A percentile compares a stretch with the other conserved stretches of the same genome.
These are phyloP conservation scores for Megalops cyprinoides DNA, from an alignment of 2,797 vertebrate genomes.

Conservation along the genomic window DNA sequence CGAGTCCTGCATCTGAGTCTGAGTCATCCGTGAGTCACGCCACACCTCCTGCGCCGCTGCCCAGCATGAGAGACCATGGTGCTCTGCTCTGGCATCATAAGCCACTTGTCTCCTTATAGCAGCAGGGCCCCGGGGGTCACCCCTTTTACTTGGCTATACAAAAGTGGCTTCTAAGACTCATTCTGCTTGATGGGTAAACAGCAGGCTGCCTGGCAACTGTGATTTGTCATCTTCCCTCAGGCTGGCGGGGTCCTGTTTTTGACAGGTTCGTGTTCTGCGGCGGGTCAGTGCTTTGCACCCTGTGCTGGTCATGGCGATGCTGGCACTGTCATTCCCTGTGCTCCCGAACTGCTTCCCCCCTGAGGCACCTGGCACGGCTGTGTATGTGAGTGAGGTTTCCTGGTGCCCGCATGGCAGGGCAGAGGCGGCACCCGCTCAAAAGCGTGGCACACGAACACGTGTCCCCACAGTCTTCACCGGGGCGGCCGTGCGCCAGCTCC, in stretches of 20 bases:
- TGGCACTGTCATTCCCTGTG: not conserved
- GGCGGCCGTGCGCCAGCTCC: not conserved
- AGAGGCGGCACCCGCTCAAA: slow-evolving; percentile 68
- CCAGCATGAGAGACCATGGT: not conserved
- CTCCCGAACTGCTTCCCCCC: slow-evolving; percentile 14
- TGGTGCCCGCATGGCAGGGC: slow-evolving; percentile 68
- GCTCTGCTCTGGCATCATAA: not conserved
- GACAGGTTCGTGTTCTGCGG: slow-evolving; percentile 78
- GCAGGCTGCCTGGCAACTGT: slow-evolving; percentile 82
- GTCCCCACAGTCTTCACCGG: slow-evolving; percentile 57
- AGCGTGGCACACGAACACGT: slow-evolving; percentile 76
- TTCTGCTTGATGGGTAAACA: slow-evolving; percentile 71
- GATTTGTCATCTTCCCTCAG: slow-evolving; percentile 80
- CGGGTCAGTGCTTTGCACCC: slow-evolving; percentile 64
- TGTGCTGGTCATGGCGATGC: no score
- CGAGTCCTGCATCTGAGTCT: no score
- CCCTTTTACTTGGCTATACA: slow-evolving; percentile 71
- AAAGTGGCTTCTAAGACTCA: slow-evolving; percentile 67
- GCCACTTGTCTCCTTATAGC: not conserved
- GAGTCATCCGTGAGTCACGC: not conserved
- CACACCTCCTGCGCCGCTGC: no score
- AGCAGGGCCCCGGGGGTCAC: slow-evolving; percentile 57
- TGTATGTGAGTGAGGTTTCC: no score
- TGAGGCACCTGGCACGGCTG: no score
- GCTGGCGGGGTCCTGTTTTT: slow-evolving; percentile 70